phyloP scores from a whole-genome alignment of 1,140 invertebrate genomes.

The Brachionus asplanchnoidis region DNA sequence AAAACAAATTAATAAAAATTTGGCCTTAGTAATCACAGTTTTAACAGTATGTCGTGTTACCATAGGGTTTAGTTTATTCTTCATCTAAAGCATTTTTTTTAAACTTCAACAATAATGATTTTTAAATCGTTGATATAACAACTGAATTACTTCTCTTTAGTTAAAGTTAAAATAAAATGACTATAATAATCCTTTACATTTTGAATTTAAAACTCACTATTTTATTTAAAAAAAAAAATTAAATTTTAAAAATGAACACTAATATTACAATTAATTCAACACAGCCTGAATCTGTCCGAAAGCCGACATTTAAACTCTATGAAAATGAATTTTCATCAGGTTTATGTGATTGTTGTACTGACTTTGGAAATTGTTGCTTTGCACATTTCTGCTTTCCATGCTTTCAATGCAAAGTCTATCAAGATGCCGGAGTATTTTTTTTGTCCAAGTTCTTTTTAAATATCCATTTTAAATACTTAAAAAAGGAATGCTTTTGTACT shows the following conservation, averaged over 20 bases:
- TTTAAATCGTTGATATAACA: too few relatives aligned
- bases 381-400: neutral
- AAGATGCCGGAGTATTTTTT: neutral
- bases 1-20: too few relatives aligned
- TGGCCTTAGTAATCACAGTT: too few relatives aligned
- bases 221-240: too few relatives aligned
- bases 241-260: neutral
- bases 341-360: neutral
- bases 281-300: neutral
- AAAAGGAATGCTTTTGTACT: constrained; percentile 4
- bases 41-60: too few relatives aligned
- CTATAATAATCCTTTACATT: too few relatives aligned
- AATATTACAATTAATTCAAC: neutral
- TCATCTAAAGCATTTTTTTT: too few relatives aligned
- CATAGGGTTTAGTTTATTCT: too few relatives aligned
- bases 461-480: neutral
- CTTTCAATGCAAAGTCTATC: neutral
- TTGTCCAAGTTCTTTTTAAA: neutral
- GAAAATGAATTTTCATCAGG: neutral
- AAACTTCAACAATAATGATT: too few relatives aligned
- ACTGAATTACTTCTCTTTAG: too few relatives aligned
- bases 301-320: neutral
- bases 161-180: too few relatives aligned
- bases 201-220: too few relatives aligned
- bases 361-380: neutral